Evolutionary conservation across 2,113 vertebrate species (phyloP).

Genomic region (Perca flavescens): DNA sequence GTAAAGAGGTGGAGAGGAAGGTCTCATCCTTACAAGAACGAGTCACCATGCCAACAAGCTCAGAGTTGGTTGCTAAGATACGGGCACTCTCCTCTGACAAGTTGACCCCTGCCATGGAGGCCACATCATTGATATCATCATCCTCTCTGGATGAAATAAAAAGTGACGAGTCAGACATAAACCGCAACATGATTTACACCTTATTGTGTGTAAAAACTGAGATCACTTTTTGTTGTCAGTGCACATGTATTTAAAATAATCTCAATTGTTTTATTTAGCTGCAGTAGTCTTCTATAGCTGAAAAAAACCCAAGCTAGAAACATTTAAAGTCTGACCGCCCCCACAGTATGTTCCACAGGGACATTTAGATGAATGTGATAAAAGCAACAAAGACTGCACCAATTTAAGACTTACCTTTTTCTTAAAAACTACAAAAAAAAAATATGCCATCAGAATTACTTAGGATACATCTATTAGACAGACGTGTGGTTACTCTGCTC

Average conservation of each 20-base stretch:
- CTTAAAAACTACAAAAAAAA: neutral
- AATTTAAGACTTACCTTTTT: neutral
- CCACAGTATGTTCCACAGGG: too few species aligned
- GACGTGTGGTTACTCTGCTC: neutral
- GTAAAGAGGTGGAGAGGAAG: constrained; percentile 88
- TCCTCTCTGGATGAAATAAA: constrained; percentile 85
- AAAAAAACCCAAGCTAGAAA: neutral
- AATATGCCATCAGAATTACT: neutral
- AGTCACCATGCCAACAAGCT: constrained; percentile 90
- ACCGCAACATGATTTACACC: neutral
- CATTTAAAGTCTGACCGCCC: neutral
- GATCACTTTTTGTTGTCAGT: neutral
- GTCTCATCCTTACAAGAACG: constrained; percentile 93
- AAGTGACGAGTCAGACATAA: neutral
- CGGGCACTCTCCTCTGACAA: constrained; percentile 92
- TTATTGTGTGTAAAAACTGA: neutral
- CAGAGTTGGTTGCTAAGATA: constrained; percentile 93
- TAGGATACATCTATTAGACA: neutral
- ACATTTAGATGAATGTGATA: neutral
- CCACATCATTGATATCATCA: constrained; percentile 94
- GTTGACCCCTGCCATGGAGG: constrained; percentile 95
- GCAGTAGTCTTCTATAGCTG: neutral
- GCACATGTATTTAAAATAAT: neutral
- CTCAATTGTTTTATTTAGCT: neutral
- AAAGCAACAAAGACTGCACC: neutral